Base-by-base conservation (phyloP, 1,140 invertebrate genomes). In the Bursaphelenchus mucronatus region DNA sequence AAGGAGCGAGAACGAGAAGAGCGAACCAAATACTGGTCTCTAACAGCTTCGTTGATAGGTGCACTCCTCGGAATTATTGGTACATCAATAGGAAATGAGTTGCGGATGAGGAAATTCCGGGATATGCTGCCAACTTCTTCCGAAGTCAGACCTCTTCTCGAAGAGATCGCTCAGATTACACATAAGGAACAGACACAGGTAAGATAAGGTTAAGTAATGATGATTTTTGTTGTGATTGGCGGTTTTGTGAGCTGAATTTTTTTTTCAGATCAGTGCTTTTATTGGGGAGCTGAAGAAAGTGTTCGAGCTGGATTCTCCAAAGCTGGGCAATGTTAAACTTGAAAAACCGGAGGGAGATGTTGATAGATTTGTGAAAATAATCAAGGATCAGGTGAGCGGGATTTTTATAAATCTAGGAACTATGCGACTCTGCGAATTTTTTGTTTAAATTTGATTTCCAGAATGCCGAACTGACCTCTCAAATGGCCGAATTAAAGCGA, bases 1-100 rank as follows among this genome's bases (percentile, higher is more conserved):
- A 85, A 87, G 66, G 88, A 90, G 79, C 78, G 88, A 50, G 86
- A 87, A 3, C 86, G 88, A 75, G 87, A 87, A 11, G 88, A 89
- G 77, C 83, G 87, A 69, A 89, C 88, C 61, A 89, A 89, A 80
- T 89, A 90, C 74, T 89, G 88, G 87, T 88, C 88, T 57, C 85
- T 89, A 52, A 86, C 88, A 19, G 88, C 87, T 13, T 89, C 88
- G 6, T 82, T 89, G 69, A 78, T 88, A 49, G 88, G 88, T 17
- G 88, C 88, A 40, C 78, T 86, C 0, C 82, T 89, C 7, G 88
- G 88, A 17, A 86, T 89, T 66, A 76, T 86, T 6, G 88, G 87
- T 40, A 87, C 86, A 6, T 86, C 87, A 4, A 82, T 88, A 39
- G 88, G 87, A 74, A 88, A 87, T 71, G 82, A 85, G 58, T 76